Base-by-base conservation (phyloP, 2,113 vertebrate species). In the Strix uralensis region DNA sequence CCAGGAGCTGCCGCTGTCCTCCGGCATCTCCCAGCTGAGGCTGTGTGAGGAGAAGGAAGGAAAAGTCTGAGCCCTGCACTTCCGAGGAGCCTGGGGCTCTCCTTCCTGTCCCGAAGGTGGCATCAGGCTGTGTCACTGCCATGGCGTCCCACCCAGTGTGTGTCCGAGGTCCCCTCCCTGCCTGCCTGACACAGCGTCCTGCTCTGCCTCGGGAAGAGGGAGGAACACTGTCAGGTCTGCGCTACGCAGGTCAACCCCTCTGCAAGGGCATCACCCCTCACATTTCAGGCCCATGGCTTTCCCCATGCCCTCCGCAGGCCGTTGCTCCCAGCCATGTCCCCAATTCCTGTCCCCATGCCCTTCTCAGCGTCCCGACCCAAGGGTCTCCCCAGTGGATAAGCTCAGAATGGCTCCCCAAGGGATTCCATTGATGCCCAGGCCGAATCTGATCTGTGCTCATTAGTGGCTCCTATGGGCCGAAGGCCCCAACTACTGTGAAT, bases 11-110 rank as follows among this genome's bases (percentile, higher is more conserved):
- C 20, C 18, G 5, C 42, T 44, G 25, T 3, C 10, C 13, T 62
- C 32, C 6, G 15, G 0, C 1, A 0, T 40, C 17, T 59, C 23
- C 2, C 5, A 17, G 55, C 9, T 26, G 27, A 32, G 5, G 10
- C 52, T 82, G 42, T 65, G 38, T 63, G 6, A 66, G 49, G 32
- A 62, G 26, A 19, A 80, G 30, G 17, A 54, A 17, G 30, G 9
- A 52, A 52, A 47, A 20, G 22, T 23, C 23, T 42, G 17, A 42
- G 30, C 29, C 36, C 30, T 42, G 30, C 25, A n/a, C 23, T 66
- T 32, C 23, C 0, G 0, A 54, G 25, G 2, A 2, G 10, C 61
- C 30, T n/a, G 52, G 13, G 13, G 8, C 36, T 52, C 22, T 52
- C 29, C 46, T 12, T 52, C 29, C 47, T 65, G 47, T 8, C 10